Conservation (phyloP, 2,888 invertebrate genomes). For the Drosophila monieri region DNA sequence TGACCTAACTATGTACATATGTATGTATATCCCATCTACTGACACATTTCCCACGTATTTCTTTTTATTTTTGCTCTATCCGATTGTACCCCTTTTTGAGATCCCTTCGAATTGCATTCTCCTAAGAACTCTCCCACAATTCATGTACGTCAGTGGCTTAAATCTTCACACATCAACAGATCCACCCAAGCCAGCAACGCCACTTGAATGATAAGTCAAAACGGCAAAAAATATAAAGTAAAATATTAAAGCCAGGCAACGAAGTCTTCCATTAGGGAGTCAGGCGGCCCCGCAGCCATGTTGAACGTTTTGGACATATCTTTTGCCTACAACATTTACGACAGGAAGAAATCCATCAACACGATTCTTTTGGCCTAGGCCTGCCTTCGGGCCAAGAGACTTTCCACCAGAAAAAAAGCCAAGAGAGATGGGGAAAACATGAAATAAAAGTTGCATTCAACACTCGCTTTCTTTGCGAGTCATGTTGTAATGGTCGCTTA, state of each 20-base stretch:
- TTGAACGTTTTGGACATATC: slow-evolving; percentile 49
- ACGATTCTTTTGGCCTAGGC: slow-evolving; percentile 55
- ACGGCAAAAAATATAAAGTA: slow-evolving; percentile 35
- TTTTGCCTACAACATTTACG: slow-evolving; percentile 58
- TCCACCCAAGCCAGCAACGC: slow-evolving; percentile 40
- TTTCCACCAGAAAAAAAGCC: slow-evolving; percentile 34
- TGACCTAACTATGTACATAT: slow-evolving; percentile 3
- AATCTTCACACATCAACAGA: slow-evolving; percentile 26
- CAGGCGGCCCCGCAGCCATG: slow-evolving; percentile 50
- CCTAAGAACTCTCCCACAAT: slow-evolving; percentile 39
- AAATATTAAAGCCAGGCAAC: slow-evolving; percentile 32
- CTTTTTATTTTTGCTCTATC: too few species aligned
- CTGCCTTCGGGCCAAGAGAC: slow-evolving; percentile 38
- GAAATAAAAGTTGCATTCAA: slow-evolving; percentile 71
- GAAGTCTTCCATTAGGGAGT: slow-evolving; percentile 55
- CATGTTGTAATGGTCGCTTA: slow-evolving; percentile 58
- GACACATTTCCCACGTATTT: slow-evolving; percentile 11
- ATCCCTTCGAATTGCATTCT: slow-evolving; percentile 3
- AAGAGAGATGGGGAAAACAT: slow-evolving; percentile 33
- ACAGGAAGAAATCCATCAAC: slow-evolving; percentile 79
- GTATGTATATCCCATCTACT: background rate
- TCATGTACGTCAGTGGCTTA: slow-evolving; percentile 4
- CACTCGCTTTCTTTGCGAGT: slow-evolving; percentile 74
- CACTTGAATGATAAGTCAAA: slow-evolving; percentile 59
- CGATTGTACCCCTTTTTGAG: background rate